Conservation (phyloP, 2,888 invertebrate genomes). For the Parascotia fuliginaria region DNA sequence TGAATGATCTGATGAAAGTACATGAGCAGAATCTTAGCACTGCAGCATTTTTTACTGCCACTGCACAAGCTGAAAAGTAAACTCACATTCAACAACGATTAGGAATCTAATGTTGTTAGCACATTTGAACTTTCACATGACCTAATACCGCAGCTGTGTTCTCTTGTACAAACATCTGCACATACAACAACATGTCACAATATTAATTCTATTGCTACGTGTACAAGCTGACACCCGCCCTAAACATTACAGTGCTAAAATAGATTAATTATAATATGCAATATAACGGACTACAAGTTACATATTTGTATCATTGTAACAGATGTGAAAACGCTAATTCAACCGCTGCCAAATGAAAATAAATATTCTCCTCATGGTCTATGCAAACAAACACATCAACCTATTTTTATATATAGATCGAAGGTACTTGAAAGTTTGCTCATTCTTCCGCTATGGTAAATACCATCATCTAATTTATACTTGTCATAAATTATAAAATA, state of each 20-base stretch:
- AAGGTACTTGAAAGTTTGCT: conserved; percentile 53
- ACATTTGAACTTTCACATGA: conserved; percentile 64
- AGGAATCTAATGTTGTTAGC: conserved; percentile 41
- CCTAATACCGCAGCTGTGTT: conserved; percentile 60
- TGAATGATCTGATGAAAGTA: no score
- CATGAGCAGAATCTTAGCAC: no score
- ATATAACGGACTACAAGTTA: conserved; percentile 43
- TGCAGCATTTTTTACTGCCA: no score
- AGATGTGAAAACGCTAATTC: conserved; percentile 56
- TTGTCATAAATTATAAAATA: conserved; percentile 20
- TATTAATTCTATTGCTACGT: conserved; percentile 22
- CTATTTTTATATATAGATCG: conserved; percentile 67
- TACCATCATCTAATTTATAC: conserved; percentile 35
- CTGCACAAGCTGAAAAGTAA: no score
- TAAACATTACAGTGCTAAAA: conserved; percentile 12
- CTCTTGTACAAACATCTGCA: conserved; percentile 44
- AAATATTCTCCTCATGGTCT: conserved; percentile 71
- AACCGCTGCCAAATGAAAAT: conserved; percentile 67
- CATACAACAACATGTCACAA: conserved; percentile 16
- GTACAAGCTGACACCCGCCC: conserved; percentile 4
- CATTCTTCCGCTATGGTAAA: conserved; percentile 47
- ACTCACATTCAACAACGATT: conserved; percentile 34
- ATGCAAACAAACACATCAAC: conserved; percentile 67
- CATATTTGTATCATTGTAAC: conserved; percentile 45
- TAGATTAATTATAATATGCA: conserved; percentile 37